Conservation (phyloP, 2,797 vertebrate genomes). For the Echiichthys vipera region DNA sequence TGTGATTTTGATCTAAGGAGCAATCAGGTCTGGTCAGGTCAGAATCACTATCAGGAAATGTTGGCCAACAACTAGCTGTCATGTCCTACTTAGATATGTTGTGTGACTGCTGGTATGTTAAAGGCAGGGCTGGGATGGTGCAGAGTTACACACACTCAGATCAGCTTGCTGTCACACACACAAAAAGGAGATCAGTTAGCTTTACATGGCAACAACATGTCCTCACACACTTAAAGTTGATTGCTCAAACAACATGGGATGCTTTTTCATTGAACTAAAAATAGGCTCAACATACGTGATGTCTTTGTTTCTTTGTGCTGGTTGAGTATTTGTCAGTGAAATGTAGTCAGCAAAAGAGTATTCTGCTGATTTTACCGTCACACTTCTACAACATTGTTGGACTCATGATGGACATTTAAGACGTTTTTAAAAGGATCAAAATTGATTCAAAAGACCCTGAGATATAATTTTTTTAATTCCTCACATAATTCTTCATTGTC, state of each 20-base stretch:
- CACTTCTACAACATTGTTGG: not conserved
- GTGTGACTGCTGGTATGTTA: slow-evolving; percentile 51
- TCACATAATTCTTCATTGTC: not conserved
- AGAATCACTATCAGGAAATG: slow-evolving; percentile 58
- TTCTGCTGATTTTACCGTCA: not conserved
- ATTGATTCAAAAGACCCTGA: not conserved
- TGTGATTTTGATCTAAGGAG: slow-evolving; percentile 44
- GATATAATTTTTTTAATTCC: not conserved
- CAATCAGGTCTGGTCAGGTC: slow-evolving; percentile 44
- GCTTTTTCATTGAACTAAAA: slow-evolving; percentile 30
- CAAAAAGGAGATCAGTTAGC: slow-evolving; percentile 49
- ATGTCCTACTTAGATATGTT: slow-evolving; percentile 67
- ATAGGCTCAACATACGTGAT: not conserved
- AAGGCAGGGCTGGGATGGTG: slow-evolving; percentile 57
- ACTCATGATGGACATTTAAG: not conserved
- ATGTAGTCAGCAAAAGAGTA: not conserved
- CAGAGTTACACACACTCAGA: slow-evolving; percentile 75
- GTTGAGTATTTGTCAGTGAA: not conserved
- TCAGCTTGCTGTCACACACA: slow-evolving; percentile 69
- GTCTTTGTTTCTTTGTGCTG: not conserved
- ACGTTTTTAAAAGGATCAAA: not conserved
- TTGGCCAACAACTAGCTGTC: slow-evolving; percentile 52
- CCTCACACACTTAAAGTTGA: slow-evolving; percentile 26
- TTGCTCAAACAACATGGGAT: slow-evolving; percentile 11
- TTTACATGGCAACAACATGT: slow-evolving; percentile 46